Percentiles rank a stretch among this genome's conserved stretches.
These are phyloP conservation scores for Reticulitermes speratus DNA, from an alignment of 1,140 invertebrate species.

Conservation along the genomic window DNA sequence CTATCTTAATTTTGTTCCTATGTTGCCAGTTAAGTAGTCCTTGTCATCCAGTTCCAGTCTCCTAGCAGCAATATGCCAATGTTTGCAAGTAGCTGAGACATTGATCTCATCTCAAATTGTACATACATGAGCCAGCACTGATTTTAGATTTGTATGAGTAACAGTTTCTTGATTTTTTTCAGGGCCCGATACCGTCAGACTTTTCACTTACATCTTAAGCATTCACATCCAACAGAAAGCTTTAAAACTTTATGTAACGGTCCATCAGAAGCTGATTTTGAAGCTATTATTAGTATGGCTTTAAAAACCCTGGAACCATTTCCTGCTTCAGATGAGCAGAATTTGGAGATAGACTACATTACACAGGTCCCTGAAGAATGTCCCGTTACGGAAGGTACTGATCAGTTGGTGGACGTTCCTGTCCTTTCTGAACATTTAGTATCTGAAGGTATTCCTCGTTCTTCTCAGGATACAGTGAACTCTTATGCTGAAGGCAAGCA, in stretches of 20 bases:
- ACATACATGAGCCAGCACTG: no score
- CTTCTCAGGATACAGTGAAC: neutral
- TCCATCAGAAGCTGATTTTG: constrained; percentile 1
- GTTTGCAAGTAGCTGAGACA: no score
- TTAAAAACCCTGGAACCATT: neutral
- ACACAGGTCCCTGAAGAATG: neutral
- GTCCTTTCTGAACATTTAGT: neutral
- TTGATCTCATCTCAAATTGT: no score
- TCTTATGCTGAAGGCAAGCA: neutral
- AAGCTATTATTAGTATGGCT: neutral
- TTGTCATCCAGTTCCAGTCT: no score
- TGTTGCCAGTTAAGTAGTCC: no score
- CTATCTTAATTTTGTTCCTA: no score
- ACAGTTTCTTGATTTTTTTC: neutral
- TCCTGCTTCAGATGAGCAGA: neutral
- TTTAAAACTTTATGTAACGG: neutral
- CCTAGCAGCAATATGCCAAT: no score
- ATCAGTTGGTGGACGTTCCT: neutral
- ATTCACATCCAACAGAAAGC: neutral
- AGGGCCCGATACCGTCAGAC: neutral
- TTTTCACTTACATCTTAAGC: neutral
- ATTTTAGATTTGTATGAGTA: neutral
- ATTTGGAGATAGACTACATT: neutral
- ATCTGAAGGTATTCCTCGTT: neutral
- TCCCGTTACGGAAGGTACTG: neutral